phyloP scores from a whole-genome alignment of 2,797 vertebrate genomes.

The Brachymystax lenok region DNA sequence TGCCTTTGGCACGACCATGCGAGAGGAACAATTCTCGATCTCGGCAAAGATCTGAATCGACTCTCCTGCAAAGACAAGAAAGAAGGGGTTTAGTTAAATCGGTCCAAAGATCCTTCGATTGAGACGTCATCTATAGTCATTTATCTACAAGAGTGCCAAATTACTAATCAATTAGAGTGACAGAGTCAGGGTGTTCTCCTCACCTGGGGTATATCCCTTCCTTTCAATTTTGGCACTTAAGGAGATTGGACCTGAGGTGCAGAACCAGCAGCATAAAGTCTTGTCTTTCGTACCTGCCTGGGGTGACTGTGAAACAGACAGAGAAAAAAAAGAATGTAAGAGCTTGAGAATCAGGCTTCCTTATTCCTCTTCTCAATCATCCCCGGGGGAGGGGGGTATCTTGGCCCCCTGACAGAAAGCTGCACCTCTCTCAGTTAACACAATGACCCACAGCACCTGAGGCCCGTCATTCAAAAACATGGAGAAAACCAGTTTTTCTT shows the following conservation, averaged over 20 bases:
- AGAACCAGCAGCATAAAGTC: constrained; percentile 99
- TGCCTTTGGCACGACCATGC: constrained; percentile 98
- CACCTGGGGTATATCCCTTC: constrained; percentile 99
- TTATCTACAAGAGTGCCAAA: neutral
- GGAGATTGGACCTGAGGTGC: constrained; percentile 99
- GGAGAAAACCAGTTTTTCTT: neutral
- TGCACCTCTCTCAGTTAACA: neutral
- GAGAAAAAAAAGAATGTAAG: neutral
- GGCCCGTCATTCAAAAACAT: neutral
- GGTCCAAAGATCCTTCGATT: neutral
- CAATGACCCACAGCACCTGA: neutral
- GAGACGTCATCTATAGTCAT: neutral
- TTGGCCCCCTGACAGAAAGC: neutral
- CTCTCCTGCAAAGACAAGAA: constrained; percentile 80
- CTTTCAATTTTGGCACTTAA: constrained; percentile 99
- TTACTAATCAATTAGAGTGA: constrained; percentile 6
- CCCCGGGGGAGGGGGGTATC: too few relatives aligned
- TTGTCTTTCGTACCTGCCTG: constrained; percentile 99
- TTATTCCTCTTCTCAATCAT: neutral
- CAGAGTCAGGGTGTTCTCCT: neutral
- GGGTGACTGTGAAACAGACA: constrained; percentile 83
- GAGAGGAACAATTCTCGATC: constrained; percentile 97
- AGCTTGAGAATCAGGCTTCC: neutral
- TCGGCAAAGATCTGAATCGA: constrained; percentile 99
- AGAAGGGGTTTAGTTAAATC: neutral